Evolutionary conservation across 2,888 invertebrate species (phyloP), one percentile per base, ranked within the genome.

Genomic region (Drosophila nr. medialis): DNA sequence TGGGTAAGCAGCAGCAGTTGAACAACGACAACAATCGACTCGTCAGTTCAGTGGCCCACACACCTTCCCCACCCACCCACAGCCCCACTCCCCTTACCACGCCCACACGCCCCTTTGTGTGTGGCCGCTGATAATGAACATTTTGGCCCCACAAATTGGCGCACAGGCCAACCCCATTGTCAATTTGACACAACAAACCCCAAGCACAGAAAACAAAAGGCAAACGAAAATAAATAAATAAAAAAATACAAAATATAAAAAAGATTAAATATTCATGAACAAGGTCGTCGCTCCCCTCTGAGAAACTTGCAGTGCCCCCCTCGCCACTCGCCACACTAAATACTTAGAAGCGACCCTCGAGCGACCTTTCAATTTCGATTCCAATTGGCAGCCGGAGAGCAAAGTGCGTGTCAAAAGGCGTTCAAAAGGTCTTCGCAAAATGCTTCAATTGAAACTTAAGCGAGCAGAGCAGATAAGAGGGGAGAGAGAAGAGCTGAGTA

Each of bases 61-160:
- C 45, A 45, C 15, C 69, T 68, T 68, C 80, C 56, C 48, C 66
- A 49, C 60, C 71, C 66, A 2, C 21, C 21, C 3, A 7, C 21
- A 4, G 2, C 53, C 34, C 15, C 72, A 75, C 65, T 72, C 75
- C 69, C 75, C 45, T 75, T 10, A 32, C 32, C 10, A 32, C 54
- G 54, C 76, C 66, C 30, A 8, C n/a, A 24, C 13, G 15, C 3
- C 8, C 61, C 61, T 49, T 76, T 68, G 67, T 71, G 51, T 50
- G 53, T 53, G 53, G n/a, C 60, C 69, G 83, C 80, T 79, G 83
- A 79, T 81, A 81, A 80, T 81, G 68, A 80, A 82, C 62, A 75
- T 64, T 64, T 65, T 56, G 30, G 62, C 18, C 11, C n/a, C 13
- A 48, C 51, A 55, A 51, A 70, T 75, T 53, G 18, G 60, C 55